Base-by-base conservation (phyloP, 1,140 invertebrate genomes). In the Philopotamus ludificatus region DNA sequence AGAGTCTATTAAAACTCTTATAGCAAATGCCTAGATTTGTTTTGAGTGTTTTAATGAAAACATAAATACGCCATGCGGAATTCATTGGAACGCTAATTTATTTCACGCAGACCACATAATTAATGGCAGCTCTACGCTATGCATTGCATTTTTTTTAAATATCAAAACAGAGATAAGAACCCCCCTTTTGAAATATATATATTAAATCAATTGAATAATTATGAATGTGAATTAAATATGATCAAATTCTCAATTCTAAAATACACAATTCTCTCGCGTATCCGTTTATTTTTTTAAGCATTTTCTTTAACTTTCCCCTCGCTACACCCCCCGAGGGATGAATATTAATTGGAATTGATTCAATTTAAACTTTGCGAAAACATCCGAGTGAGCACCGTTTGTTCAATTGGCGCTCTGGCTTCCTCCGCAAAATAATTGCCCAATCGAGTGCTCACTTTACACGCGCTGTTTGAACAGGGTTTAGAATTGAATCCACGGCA, bases 311-410 rank as follows among this genome's bases (percentile, higher is more conserved):
- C 26, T 54, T 54, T 34, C 42, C n/a, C 12, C n/a, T 2, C 12
- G 51, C 20, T 34, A 25, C 12, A 34, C 51, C 51, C 12, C 51
- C 26, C 51, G 51, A 22, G 28, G 49, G 41, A 54, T 34, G 51
- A 54, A 54, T 54, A 54, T 54, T 54, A 57, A 57, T 57, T 57
- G 28, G 42, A 57, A 57, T 39, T 57, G 34, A 57, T 57, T 57
- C 54, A 57, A 57, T 57, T 57, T 57, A 57, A 57, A 57, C 54
- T 57, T 57, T 42, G 54, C 12, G 16, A 55, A 34, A 55, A 55
- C 28, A 55, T 18, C 47, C 25, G n/a, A 34, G 25, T 34, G 26
- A 54, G 26, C 21, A 42, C 42, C 54, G 28, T 34, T 34, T 12
- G 28, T 4, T 12, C 4, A 34, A 12, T 34, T 34, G 28, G 28